These are phyloP conservation scores for Toxotes jaculatrix DNA, from an alignment of 2,113 vertebrate species.

Conservation along the genomic window DNA sequence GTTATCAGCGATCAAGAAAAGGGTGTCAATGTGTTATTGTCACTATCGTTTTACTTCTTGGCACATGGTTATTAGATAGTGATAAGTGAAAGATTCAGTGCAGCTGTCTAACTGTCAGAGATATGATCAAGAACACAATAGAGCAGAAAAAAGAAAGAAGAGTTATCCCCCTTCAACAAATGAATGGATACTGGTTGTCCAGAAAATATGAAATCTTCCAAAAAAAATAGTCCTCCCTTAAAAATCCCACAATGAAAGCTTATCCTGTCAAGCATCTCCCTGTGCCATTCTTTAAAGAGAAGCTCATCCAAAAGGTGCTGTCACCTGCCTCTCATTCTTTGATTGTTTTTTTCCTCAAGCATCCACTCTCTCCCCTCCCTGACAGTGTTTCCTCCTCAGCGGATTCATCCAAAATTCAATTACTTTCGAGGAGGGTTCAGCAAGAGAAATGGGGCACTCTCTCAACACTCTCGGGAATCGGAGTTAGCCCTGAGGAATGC, in stretches of 20 bases:
- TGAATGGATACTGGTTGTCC: slow-evolving; percentile 45
- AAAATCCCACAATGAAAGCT: slow-evolving; percentile 44
- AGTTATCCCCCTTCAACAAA: slow-evolving; percentile 50
- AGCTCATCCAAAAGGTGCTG: slow-evolving; percentile 61
- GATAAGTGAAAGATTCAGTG: slow-evolving; percentile 52
- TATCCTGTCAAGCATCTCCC: slow-evolving; percentile 58
- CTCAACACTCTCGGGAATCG: slow-evolving; percentile 41
- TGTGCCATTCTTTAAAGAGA: slow-evolving; percentile 55
- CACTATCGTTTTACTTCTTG: slow-evolving; percentile 48
- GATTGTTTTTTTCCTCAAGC: slow-evolving; percentile 70
- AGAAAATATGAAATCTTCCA: slow-evolving; percentile 24
- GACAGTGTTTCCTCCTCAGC: slow-evolving; percentile 56
- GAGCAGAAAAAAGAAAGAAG: slow-evolving; percentile 47
- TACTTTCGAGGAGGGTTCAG: slow-evolving; percentile 69
- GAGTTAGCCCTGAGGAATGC: slow-evolving; percentile 56
- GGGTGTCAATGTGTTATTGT: slow-evolving; percentile 50
- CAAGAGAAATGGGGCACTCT: slow-evolving; percentile 67
- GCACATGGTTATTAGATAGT: slow-evolving; percentile 59
- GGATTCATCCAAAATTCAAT: slow-evolving; percentile 80
- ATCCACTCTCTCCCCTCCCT: slow-evolving; percentile 39
- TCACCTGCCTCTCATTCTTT: slow-evolving; percentile 70
- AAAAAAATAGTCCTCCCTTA: slow-evolving; percentile 15
- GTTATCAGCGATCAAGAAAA: slow-evolving; percentile 43
- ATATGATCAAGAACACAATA: slow-evolving; percentile 65
- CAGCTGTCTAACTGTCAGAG: slow-evolving; percentile 67